Percentiles rank a stretch among this genome's conserved stretches.
Evolutionary conservation across 2,113 vertebrate species (phyloP).

Genomic region (cattle (Bos taurus)): DNA sequence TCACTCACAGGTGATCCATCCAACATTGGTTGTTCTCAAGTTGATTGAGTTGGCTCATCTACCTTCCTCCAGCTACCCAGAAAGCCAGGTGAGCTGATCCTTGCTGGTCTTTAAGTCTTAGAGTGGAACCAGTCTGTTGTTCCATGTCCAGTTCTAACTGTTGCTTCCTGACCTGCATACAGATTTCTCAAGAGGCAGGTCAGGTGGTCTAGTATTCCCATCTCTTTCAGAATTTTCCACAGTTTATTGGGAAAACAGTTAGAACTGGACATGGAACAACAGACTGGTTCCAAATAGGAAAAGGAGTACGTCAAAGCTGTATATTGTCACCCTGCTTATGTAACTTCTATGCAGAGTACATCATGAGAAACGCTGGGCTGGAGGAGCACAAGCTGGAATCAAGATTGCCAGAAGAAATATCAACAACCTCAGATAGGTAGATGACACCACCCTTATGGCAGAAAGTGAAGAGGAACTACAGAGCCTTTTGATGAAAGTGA

Average conservation of each 20-base stretch:
- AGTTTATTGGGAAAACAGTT: neutral
- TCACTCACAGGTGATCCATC: neutral
- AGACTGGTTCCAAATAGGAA: neutral
- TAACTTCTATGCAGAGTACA: neutral
- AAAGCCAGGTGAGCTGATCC: neutral
- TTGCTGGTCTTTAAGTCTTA: neutral
- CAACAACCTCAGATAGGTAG: neutral
- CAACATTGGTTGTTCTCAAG: neutral
- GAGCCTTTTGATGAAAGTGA: neutral
- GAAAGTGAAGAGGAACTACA: neutral
- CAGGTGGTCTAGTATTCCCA: neutral
- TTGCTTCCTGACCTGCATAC: neutral
- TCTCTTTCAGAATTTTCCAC: neutral
- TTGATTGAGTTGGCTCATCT: neutral
- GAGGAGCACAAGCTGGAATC: neutral
- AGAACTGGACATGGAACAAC: neutral
- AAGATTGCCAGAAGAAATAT: rapidly evolving
- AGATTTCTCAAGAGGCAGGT: neutral
- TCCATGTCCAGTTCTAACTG: neutral
- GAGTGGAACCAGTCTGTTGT: neutral
- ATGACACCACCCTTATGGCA: neutral
- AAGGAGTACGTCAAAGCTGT: neutral
- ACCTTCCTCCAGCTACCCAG: neutral
- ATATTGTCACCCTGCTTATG: neutral
- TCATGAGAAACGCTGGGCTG: rapidly evolving